Base-by-base conservation (phyloP, 2,888 invertebrate genomes). In the Drosophila quinaria region DNA sequence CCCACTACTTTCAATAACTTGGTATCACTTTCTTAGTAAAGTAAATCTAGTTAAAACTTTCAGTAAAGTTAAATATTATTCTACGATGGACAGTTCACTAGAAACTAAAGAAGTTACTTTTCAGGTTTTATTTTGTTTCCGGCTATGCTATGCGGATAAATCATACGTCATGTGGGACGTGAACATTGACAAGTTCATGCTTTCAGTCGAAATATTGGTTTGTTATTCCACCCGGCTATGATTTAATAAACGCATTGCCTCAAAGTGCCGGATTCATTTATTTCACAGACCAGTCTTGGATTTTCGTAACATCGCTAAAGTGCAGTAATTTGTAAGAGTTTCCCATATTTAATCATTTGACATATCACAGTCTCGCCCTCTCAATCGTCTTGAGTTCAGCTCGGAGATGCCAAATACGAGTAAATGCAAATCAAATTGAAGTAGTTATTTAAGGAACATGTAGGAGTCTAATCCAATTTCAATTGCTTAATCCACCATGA, bases 391-490 rank as follows among this genome's bases (percentile, higher is more conserved):
- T 17, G 1, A 19, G 22, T 37, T 19, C 19, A 19, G 17, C 44
- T 22, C 1, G 54, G 49, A 22, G 35, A 42, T 35, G 37, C n/a
- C 41, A 33, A 37, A 55, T 8, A 13, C 31, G 33, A 50, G 29
- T 13, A 55, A 46, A 70, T 60, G 64, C 56, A 75, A 75, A 75
- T 74, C 41, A 22, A 56, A 31, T 52, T 60, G 31, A 15, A 67
- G 41, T 19, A 55, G 51, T 47, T 64, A 56, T 64, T 70, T 42
- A 44, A 37, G 61, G 8, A 22, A 56, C 70, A 61, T 56, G 35
- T 51, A 37, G 42, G 49, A 51, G 41, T 70, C 58, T 73, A 76
- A 84, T 77, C 81, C 71, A 78, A 81, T 75, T 85, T 72, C 69
- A 63, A 70, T 66, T 70, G 65, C 76, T 71, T 62, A 77, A 81